Percentiles rank a stretch among this genome's conserved stretches.
Evolutionary conservation across 2,888 invertebrate species (phyloP).

Genomic region (Microctonus aethiopoides): DNA sequence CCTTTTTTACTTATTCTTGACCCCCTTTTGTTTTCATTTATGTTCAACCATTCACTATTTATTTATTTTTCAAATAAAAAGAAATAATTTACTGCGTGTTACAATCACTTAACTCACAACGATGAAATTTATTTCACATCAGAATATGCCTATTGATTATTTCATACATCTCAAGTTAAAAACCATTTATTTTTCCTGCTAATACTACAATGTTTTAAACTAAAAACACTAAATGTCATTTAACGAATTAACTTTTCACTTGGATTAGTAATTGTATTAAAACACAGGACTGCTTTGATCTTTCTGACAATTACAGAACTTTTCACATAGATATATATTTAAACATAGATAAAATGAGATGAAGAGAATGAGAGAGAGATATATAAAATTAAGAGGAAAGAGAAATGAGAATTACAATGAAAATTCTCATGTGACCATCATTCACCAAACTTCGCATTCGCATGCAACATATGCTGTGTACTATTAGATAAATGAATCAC

Average conservation of each 20-base stretch:
- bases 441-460: neutral
- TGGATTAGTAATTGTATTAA: neutral
- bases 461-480: neutral
- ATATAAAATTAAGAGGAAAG: neutral
- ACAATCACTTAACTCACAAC: too few species aligned
- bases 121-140: too few species aligned
- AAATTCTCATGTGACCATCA: constrained; percentile 17
- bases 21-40: neutral
- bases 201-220: too few species aligned
- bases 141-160: too few species aligned
- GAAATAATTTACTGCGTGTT: too few species aligned
- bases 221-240: too few species aligned
- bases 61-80: too few species aligned
- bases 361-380: neutral
- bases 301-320: neutral
- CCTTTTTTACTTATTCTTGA: too few species aligned
- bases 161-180: too few species aligned
- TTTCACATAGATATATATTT: neutral
- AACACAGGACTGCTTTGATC: too few species aligned
- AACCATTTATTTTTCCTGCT: too few species aligned
- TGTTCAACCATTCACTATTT: constrained; percentile 6
- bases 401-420: neutral
- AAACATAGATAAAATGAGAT: neutral
- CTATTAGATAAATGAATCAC: constrained; percentile 39
- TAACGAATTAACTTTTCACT: neutral